phyloP scores from a whole-genome alignment of 2,113 vertebrate species.

The Ceuthmochares aereus region DNA sequence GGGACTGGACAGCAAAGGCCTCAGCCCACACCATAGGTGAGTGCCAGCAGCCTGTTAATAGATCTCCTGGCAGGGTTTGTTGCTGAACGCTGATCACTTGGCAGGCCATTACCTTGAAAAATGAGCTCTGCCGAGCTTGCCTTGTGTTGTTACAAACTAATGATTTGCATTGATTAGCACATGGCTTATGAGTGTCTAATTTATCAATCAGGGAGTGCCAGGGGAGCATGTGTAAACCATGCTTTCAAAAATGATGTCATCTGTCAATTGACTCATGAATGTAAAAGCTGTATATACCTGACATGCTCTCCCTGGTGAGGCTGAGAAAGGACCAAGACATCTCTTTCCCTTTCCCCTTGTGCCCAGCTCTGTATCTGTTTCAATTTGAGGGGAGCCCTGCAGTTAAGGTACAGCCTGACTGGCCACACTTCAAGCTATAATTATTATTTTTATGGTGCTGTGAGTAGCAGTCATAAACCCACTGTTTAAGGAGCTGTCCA shows the following conservation, averaged over 20 bases:
- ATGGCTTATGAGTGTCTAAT: slow-evolving; percentile 68
- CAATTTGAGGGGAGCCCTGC: neutral
- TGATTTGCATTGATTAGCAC: slow-evolving; percentile 76
- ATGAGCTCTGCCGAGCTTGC: slow-evolving; percentile 61
- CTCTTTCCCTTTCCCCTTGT: neutral
- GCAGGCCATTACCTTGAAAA: slow-evolving; percentile 76
- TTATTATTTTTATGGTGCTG: neutral
- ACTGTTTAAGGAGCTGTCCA: neutral
- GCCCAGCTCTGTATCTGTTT: neutral
- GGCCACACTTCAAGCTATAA: neutral
- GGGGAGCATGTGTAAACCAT: slow-evolving; percentile 50
- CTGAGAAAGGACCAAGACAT: neutral
- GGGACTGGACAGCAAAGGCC: neutral
- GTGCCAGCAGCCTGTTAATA: slow-evolving; percentile 18
- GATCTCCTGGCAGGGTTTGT: slow-evolving; percentile 22
- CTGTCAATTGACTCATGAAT: slow-evolving; percentile 44
- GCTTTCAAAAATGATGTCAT: slow-evolving; percentile 71
- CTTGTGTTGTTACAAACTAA: slow-evolving; percentile 73
- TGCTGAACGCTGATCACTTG: slow-evolving; percentile 42
- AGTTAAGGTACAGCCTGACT: neutral
- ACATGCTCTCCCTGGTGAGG: neutral
- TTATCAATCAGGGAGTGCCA: slow-evolving; percentile 68
- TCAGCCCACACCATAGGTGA: neutral
- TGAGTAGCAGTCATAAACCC: neutral
- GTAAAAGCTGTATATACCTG: neutral